Evolutionary conservation across 2,113 vertebrate genomes (phyloP).

Genomic region (Mirounga angustirostris): DNA sequence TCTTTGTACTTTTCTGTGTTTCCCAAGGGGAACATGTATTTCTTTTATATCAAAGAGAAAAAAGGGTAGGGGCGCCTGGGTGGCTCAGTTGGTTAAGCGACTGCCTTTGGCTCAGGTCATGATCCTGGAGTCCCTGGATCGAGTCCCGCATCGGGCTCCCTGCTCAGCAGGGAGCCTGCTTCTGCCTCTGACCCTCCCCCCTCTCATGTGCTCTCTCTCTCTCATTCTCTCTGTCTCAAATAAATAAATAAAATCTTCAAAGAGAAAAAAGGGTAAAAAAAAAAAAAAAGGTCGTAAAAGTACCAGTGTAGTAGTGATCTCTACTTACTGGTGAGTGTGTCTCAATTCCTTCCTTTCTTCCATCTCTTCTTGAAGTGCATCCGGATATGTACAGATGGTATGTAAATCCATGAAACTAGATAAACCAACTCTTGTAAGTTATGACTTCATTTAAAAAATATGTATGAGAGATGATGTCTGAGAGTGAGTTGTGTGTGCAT

Average conservation of each 20-base stretch:
- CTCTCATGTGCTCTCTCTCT: too few species aligned
- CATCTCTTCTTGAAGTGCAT: background rate
- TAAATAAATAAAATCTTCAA: background rate
- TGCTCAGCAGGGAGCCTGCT: too few species aligned
- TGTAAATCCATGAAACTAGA: constrained; percentile 7
- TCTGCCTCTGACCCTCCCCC: too few species aligned
- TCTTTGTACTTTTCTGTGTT: constrained; percentile 3
- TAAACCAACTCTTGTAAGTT: background rate
- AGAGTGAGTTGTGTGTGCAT: background rate
- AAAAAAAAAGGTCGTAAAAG: background rate
- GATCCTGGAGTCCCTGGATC: too few species aligned
- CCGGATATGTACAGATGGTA: background rate
- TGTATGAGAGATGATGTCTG: background rate
- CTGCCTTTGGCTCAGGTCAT: too few species aligned
- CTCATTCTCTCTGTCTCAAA: background rate
- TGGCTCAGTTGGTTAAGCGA: too few species aligned
- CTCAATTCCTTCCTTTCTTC: background rate
- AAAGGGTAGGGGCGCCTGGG: background rate
- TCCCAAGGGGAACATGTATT: background rate
- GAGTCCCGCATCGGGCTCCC: too few species aligned
- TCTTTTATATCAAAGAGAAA: background rate
- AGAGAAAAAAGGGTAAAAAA: background rate
- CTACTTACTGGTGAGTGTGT: background rate
- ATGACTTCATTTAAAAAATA: background rate
- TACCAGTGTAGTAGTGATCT: background rate